Percentiles rank a stretch among this genome's conserved stretches.
These are phyloP conservation scores for Palloptera scutellata DNA, from an alignment of 2,888 invertebrate genomes.

Conservation along the genomic window DNA sequence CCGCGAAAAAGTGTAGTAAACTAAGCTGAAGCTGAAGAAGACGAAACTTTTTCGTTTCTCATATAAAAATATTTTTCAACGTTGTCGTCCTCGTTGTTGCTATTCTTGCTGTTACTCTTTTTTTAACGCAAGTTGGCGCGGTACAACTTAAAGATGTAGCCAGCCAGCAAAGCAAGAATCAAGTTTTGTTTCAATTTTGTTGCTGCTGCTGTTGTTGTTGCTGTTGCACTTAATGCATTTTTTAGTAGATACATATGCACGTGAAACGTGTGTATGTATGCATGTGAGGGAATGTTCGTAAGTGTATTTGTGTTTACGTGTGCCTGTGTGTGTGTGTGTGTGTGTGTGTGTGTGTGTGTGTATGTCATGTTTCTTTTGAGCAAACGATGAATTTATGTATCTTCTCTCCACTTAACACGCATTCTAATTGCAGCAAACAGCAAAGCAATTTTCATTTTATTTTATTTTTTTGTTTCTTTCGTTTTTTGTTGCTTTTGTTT, in stretches of 20 bases:
- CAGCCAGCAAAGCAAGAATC: constrained; percentile 24
- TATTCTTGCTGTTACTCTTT: background rate
- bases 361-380: constrained; percentile 19
- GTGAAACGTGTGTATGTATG: constrained; percentile 5
- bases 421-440: constrained; percentile 59
- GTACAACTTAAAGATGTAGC: background rate
- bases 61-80: constrained; percentile 9
- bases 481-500: constrained; percentile 26
- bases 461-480: constrained; percentile 22
- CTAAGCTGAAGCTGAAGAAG: no score
- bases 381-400: constrained; percentile 26
- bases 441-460: constrained; percentile 41
- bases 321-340: no score
- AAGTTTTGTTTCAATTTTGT: constrained; percentile 41
- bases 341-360: constrained; percentile 16
- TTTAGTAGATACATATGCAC: constrained; percentile 50
- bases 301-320: constrained; percentile 11
- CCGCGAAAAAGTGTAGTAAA: no score
- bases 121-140: background rate
- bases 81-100: constrained; percentile 8
- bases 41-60: no score
- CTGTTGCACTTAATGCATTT: constrained; percentile 59
- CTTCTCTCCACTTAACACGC: constrained; percentile 57
- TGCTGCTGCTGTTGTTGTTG: constrained; percentile 39
- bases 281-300: background rate